Base-by-base conservation (phyloP, 2,888 invertebrate genomes). In the Punctoribates punctum region DNA sequence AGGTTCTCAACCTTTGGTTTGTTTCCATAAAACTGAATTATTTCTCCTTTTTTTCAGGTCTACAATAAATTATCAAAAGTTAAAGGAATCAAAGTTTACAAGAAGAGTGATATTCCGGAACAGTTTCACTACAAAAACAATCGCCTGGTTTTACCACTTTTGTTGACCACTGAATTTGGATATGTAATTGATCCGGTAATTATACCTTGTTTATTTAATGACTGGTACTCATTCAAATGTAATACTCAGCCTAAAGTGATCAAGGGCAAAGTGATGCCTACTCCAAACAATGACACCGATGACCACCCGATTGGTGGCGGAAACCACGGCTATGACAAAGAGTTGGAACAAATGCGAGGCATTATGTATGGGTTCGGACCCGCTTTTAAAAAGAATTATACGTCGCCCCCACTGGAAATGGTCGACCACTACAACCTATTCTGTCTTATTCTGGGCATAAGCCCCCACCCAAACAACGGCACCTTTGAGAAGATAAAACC, bases 381-480 rank as follows among this genome's bases (percentile, higher is more conserved):
- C 0, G 85, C 85, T 78, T 88, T 91, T 80, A 85, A 86, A 79
- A 81, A 81, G 65, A 83, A 83, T 67, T 77, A 78, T 73, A 29
- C 73, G 20, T 75, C 77, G 0, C 75, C 76, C 17, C 87, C 89
- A 0, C 89, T 90, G 79, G 84, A 87, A 75, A 88, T 86, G 72
- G 86, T 90, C 20, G 90, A 91, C 83, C 83, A 91, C 65, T 89
- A 88, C 81, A 87, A 88, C 42, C 82, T 91, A 25, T 87, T 90
- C 81, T 88, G 89, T 81, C 83, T 87, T 78, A 85, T 90, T 65
- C 83, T 90, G 8, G 84, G 87, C 42, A 81, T 89, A 23, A 80
- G 84, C 4, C 85, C 87, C 0, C 83, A 84, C 1, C 82, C 84
- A 17, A 83, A 84, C 77, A 83, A 85, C 73, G 85, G 84, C 1